Evolutionary conservation across 2,797 vertebrate genomes (phyloP), one percentile per base, ranked within the genome.

Genomic region (Gastrophryne carolinensis): DNA sequence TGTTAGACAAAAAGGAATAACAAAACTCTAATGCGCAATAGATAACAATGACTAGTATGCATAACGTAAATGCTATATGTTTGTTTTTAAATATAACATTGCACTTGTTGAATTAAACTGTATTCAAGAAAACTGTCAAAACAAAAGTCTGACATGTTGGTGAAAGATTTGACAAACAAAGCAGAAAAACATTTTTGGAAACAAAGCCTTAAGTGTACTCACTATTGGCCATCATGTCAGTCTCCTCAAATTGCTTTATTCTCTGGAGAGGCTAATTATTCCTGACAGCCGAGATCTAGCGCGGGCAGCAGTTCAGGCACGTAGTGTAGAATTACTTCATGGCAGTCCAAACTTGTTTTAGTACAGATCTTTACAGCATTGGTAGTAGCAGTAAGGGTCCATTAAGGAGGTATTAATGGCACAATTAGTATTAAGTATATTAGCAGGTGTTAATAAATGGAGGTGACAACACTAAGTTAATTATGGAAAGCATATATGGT

Each of bases 181-280:
- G 44, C 44, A 69, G 17, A 63, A 70, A 53, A 70, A 53, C 26
- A 30, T 69, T 76, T 69, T 63, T n/a, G 13, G 47, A 54, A 47
- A 76, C 34, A 69, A 76, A 76, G 54, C 34, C 54, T 65, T 29
- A 61, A 41, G 47, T 75, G 56, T 69, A 34, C 4, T 62, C 47
- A 62, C n/a, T 76, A 62, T 74, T 62, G 69, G 68, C 47, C 60
- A 62, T 41, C 44, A 62, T 67, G 39, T 69, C 73, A 69, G 13
- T 66, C 19, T 49, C 17, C 41, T 19, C 47, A 34, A 58, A 32
- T 32, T 50, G 8, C 30, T 69, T 17, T 37, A 53, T 15, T 44
- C 73, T 54, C 73, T 13, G 7, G 73, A 62, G 73, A 54, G 44
- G 12, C 15, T 29, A 69, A 69, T 76, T 76, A 69, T 30, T 61